Evolutionary conservation across 1,140 invertebrate species (phyloP).

Genomic region (Drosophila nasuta): DNA sequence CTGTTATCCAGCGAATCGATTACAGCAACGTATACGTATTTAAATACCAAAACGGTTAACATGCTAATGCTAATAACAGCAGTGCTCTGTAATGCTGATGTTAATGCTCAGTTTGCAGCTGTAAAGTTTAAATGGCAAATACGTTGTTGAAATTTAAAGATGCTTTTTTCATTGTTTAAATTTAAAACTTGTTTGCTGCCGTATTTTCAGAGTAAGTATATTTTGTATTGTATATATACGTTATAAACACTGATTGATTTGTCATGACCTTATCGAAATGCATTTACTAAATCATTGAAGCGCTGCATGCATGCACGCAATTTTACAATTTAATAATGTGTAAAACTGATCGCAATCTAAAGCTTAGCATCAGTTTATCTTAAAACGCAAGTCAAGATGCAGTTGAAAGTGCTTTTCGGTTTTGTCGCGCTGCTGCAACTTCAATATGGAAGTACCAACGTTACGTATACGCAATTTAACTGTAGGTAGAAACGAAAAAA

Average conservation of each 20-base stretch:
- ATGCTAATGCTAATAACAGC: neutral
- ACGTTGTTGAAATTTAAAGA: neutral
- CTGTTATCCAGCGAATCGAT: too few species aligned
- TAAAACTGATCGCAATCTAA: slow-evolving; percentile 27
- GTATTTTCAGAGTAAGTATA: too few species aligned
- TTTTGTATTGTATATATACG: slow-evolving; percentile 3
- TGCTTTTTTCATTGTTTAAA: neutral
- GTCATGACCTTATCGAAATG: slow-evolving; percentile 57
- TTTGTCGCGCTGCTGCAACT: slow-evolving; percentile 16
- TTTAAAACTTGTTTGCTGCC: too few species aligned
- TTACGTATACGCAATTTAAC: slow-evolving; percentile 48
- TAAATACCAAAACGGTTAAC: neutral
- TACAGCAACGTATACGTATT: neutral
- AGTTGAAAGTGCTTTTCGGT: neutral
- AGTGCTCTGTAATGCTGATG: neutral
- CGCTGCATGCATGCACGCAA: slow-evolving; percentile 51
- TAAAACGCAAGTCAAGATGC: slow-evolving; percentile 29
- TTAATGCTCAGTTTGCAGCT: neutral
- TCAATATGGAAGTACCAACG: neutral
- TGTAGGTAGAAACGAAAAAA: slow-evolving; percentile 42
- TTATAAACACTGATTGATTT: slow-evolving; percentile 49
- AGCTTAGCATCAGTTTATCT: slow-evolving; percentile 43
- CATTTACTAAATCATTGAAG: slow-evolving; percentile 52
- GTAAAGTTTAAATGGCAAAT: neutral
- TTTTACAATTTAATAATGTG: slow-evolving; percentile 18